Evolutionary conservation across 1,140 invertebrate species (phyloP).

Genomic region (Drosophila tsacasi): DNA sequence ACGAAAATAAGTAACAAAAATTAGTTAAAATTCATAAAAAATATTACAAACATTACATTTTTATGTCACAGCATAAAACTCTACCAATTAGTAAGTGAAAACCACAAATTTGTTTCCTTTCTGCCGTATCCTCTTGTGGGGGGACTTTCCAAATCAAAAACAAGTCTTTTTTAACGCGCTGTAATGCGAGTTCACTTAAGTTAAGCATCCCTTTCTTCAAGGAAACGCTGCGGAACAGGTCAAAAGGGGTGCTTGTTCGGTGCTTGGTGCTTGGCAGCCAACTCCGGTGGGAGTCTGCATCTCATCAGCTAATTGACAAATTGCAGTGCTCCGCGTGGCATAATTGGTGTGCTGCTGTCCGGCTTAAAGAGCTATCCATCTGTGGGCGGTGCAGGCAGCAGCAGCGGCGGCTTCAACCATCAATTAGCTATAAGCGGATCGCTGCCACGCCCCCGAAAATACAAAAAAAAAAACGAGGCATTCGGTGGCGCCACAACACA

Average conservation of each 20-base stretch:
- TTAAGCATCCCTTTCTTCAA: constrained; percentile 12
- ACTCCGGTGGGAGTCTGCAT: constrained; percentile 51
- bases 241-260: constrained; percentile 3
- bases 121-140: neutral
- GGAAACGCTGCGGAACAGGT: constrained; percentile 15
- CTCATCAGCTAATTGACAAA: constrained; percentile 77
- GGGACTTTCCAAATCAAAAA: constrained; percentile 6
- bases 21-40: neutral
- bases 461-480: constrained; percentile 36
- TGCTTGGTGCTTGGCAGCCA: constrained; percentile 1
- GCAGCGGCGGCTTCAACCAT: constrained; percentile 50
- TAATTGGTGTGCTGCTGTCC: constrained; percentile 65
- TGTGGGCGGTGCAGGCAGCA: constrained; percentile 42
- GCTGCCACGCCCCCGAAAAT: constrained; percentile 28
- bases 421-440: constrained; percentile 78
- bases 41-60: neutral
- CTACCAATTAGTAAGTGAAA: neutral
- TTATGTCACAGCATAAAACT: neutral
- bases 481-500: constrained; percentile 66
- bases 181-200: neutral
- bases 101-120: neutral
- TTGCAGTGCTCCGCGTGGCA: constrained; percentile 73
- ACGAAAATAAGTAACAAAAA: constrained; percentile 45
- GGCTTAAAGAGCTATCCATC: constrained; percentile 51
- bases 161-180: constrained; percentile 1